phyloP scores from a whole-genome alignment of 2,797 vertebrate genomes.

The Acridotheres tristis region DNA sequence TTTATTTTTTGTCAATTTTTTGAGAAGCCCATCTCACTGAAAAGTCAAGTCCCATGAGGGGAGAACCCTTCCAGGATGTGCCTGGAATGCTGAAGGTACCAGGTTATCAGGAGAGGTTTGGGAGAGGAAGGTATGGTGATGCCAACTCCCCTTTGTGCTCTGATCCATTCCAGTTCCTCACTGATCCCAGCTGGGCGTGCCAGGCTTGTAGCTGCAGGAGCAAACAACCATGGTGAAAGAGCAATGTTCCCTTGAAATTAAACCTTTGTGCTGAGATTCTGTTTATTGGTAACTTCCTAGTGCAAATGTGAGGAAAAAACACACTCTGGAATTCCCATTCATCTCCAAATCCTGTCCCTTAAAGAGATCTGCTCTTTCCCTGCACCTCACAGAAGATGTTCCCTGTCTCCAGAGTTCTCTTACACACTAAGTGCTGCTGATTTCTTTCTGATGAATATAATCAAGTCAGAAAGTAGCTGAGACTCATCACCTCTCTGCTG shows the following conservation, averaged over 20 bases:
- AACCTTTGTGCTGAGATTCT: background rate
- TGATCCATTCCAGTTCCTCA: background rate
- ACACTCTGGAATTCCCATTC: background rate
- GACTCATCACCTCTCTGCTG: background rate
- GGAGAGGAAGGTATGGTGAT: background rate
- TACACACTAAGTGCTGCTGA: background rate
- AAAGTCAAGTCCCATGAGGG: background rate
- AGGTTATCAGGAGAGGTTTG: background rate
- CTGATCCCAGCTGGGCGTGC: background rate
- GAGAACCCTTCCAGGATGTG: background rate
- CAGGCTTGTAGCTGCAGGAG: background rate
- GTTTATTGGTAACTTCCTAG: background rate
- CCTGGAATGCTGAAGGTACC: background rate
- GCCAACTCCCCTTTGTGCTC: background rate
- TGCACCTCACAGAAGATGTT: background rate
- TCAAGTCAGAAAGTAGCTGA: background rate
- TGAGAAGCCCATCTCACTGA: background rate
- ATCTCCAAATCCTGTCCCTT: background rate
- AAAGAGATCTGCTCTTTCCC: background rate
- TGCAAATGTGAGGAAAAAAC: background rate
- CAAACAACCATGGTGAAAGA: background rate
- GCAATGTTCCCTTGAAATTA: background rate
- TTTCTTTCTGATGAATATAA: conserved; percentile 18
- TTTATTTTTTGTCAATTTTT: background rate
- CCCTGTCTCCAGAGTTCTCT: background rate